These are phyloP conservation scores for Nomada fabriciana DNA, from an alignment of 2,888 invertebrate genomes.

Conservation along the genomic window DNA sequence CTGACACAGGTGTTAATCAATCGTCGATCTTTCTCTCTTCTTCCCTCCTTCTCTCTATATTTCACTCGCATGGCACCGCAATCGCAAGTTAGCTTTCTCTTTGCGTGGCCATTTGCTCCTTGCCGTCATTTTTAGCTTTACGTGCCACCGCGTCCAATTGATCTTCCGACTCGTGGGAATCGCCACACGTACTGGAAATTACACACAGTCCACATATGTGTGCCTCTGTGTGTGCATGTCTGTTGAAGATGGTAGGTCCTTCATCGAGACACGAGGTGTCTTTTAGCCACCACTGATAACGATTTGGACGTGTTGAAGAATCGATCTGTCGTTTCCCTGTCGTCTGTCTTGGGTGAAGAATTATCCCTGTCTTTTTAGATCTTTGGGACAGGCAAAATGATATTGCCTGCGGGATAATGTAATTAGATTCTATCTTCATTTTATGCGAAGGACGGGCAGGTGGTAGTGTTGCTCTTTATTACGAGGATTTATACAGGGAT, in stretches of 20 bases:
- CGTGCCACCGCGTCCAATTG: slow-evolving; percentile 30
- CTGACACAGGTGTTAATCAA: slow-evolving; percentile 75
- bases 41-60: background rate
- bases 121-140: slow-evolving; percentile 59
- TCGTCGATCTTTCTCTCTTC: slow-evolving; percentile 51
- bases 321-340: background rate
- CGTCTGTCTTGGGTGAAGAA: background rate
- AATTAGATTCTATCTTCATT: background rate
- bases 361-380: background rate
- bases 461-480: too few relatives aligned
- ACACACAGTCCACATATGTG: background rate
- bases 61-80: background rate
- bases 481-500: too few relatives aligned
- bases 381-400: background rate
- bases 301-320: background rate
- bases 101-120: slow-evolving; percentile 41
- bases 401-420: too few relatives aligned
- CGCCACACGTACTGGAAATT: slow-evolving; percentile 23
- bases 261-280: slow-evolving; percentile 10
- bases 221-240: background rate
- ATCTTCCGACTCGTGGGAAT: slow-evolving; percentile 39
- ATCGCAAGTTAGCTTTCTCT: slow-evolving; percentile 28
- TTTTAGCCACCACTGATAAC: slow-evolving; percentile 15
- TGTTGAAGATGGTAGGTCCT: background rate
- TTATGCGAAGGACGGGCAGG: too few relatives aligned